Conservation (phyloP, 2,888 invertebrate genomes). For the Gymnocheta viridis region DNA sequence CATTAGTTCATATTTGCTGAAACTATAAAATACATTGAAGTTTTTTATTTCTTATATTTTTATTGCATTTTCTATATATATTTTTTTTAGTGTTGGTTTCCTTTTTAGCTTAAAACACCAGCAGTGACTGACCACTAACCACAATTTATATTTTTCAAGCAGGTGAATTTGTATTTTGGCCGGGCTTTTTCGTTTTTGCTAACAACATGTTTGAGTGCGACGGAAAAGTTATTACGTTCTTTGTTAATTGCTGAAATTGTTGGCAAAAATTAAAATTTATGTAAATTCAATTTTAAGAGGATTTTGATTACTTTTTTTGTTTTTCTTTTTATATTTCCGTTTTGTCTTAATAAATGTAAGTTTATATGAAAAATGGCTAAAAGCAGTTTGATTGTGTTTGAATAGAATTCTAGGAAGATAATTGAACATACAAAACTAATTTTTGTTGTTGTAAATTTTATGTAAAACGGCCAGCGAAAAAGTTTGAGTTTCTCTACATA, state of each 20-base stretch:
- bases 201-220: neutral
- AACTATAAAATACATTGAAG: neutral
- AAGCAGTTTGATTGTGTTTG: neutral
- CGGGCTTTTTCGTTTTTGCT: neutral
- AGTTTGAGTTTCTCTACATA: no score
- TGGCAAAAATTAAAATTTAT: slow-evolving; percentile 2
- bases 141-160: slow-evolving; percentile 54
- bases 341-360: neutral
- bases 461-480: no score
- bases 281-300: neutral
- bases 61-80: neutral
- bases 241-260: neutral
- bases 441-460: no score
- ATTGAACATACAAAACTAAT: neutral
- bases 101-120: slow-evolving; percentile 44
- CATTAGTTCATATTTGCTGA: neutral
- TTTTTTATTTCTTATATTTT: neutral
- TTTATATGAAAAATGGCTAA: no score
- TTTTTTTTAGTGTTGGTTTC: neutral
- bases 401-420: neutral
- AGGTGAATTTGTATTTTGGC: slow-evolving; percentile 33
- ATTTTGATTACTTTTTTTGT: neutral
- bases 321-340: neutral
- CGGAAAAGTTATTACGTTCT: slow-evolving; percentile 17
- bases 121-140: slow-evolving; percentile 55